phyloP scores from a whole-genome alignment of 2,797 vertebrate species.

The Malurus leucopterus region DNA sequence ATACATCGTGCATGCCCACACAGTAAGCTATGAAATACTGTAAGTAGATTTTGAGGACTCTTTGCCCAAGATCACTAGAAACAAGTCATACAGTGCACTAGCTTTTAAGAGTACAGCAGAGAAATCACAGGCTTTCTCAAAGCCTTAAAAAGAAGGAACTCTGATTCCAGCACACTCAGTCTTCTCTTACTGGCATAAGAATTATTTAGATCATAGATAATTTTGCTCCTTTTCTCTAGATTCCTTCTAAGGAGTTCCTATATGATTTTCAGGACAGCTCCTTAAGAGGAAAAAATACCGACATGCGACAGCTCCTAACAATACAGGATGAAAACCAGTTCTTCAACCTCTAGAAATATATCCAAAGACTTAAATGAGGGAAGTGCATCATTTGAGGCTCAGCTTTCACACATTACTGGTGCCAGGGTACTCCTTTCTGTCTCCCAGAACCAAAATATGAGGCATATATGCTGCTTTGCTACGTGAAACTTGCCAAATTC shows the following conservation, averaged over 20 bases:
- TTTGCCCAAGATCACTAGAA: background rate
- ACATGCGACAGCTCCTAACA: background rate
- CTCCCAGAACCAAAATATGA: background rate
- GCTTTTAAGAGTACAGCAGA: background rate
- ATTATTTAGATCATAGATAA: background rate
- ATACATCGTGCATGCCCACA: background rate
- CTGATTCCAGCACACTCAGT: background rate
- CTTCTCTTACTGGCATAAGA: background rate
- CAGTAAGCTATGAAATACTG: background rate
- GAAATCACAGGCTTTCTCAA: background rate
- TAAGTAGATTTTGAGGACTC: background rate
- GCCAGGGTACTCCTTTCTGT: background rate
- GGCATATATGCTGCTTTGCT: background rate
- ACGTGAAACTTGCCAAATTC: background rate
- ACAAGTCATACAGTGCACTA: background rate
- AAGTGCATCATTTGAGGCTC: background rate
- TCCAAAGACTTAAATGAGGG: background rate
- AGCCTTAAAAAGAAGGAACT: background rate
- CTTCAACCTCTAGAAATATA: background rate
- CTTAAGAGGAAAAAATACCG: background rate
- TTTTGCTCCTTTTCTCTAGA: background rate
- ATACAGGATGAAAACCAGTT: background rate
- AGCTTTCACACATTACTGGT: background rate
- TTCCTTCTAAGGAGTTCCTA: background rate
- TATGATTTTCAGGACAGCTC: background rate